Base-by-base conservation (phyloP, 2,797 vertebrate genomes). In the Botia kubotai region DNA sequence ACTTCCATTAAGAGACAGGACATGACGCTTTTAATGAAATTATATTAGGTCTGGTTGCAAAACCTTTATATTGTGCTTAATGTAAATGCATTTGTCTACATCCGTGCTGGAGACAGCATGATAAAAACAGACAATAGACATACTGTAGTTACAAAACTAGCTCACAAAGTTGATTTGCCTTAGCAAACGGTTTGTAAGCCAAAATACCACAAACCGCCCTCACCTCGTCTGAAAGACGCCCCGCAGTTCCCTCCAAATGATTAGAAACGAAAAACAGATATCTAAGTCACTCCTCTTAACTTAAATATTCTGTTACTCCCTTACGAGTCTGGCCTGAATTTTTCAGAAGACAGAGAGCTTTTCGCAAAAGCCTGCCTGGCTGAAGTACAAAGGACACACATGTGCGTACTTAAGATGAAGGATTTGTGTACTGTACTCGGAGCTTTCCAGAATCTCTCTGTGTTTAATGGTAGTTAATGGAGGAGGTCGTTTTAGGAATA, bases 291-390 rank as follows among this genome's bases (percentile, higher is more conserved):
- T 72, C 66, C 14, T 53, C 23, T 26, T 26, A 26, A 33, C 19
- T 75, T 26, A 53, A 79, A 83, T 77, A 66, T 63, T 58, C 46
- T 7, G 36, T 62, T 62, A 55, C 43, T 52, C 7, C 2, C 16
- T 16, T 82, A 57, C 76, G 67, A 52, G 63, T 57, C 55, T 81
- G 76, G 71, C 55, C 72, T 50, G 19, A 52, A 75, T 82, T 77
- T 71, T 68, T 36, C 29, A 81, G 87, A 87, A 72, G 33, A 77
- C 75, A 66, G 72, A 80, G 72, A 89, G 87, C 87, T 88, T 88
- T 77, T 75, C 75, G 89, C 89, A 83, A 82, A 79, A 3, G 82
- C 89, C 89, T 87, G 39, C 26, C 77, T 93, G 92, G 93, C 89
- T 86, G 53, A 72, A 88, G 88, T 86, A 90, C 89, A 93, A 92